Conservation (phyloP, 2,888 invertebrate species). For the Drosophila imparisetae region DNA sequence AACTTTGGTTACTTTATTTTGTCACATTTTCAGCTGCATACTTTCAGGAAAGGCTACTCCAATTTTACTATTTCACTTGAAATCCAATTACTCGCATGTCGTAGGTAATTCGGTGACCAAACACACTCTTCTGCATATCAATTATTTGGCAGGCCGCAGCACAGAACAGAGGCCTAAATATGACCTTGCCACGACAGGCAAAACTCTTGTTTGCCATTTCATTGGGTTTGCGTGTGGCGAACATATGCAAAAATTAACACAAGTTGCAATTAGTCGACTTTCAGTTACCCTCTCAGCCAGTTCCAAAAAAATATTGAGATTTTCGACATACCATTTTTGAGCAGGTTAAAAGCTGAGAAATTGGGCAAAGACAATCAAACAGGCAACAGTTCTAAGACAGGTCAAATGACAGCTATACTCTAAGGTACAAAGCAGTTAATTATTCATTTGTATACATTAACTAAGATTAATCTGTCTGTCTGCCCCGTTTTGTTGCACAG, state of each 20-base stretch:
- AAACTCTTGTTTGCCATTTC: slow-evolving; percentile 28
- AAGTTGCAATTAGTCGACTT: neutral
- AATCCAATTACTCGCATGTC: neutral
- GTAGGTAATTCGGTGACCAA: slow-evolving; percentile 6
- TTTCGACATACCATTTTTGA: neutral
- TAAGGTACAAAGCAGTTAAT: neutral
- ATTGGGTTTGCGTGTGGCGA: slow-evolving; percentile 42
- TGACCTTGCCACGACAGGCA: slow-evolving; percentile 48
- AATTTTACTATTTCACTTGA: slow-evolving; percentile 2
- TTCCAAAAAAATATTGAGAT: neutral
- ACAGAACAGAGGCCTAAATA: slow-evolving; percentile 35
- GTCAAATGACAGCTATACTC: neutral
- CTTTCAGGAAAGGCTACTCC: slow-evolving; percentile 12
- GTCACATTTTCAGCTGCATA: slow-evolving; percentile 15
- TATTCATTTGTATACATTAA: neutral
- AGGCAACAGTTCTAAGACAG: neutral
- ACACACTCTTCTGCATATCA: slow-evolving; percentile 39
- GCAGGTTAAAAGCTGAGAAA: neutral
- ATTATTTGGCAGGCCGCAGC: slow-evolving; percentile 46
- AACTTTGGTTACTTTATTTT: neutral
- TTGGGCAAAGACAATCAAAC: neutral
- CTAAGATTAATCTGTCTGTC: neutral
- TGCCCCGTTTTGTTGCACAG: neutral
- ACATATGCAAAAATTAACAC: slow-evolving; percentile 38
- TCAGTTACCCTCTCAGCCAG: neutral